These are phyloP conservation scores for Chionis minor DNA, from an alignment of 2,113 vertebrate species.

Conservation along the genomic window DNA sequence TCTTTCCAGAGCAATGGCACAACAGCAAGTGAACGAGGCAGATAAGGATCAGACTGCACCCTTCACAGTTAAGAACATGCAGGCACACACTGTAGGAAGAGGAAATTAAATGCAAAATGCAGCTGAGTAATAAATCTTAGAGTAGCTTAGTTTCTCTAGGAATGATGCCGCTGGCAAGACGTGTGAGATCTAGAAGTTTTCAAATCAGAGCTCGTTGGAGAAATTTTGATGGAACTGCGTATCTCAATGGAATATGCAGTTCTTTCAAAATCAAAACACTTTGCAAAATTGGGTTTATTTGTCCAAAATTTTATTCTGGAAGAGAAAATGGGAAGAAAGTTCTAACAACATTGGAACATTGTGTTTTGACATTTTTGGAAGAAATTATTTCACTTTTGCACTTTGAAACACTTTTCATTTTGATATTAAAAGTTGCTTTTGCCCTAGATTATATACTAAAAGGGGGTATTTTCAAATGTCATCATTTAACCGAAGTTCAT, in stretches of 20 bases:
- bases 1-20: neutral
- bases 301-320: conserved; percentile 30
- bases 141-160: conserved; percentile 54
- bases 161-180: conserved; percentile 55
- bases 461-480: neutral
- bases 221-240: neutral
- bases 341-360: neutral
- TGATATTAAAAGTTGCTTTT: conserved; percentile 4
- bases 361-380: conserved; percentile 16
- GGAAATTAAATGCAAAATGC: conserved; percentile 65
- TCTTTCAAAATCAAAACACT: conserved; percentile 20
- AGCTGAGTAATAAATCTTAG: conserved; percentile 62
- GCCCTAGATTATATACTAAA: neutral
- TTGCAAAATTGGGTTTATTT: neutral
- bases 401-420: conserved; percentile 13
- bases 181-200: conserved; percentile 41
- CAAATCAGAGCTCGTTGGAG: conserved; percentile 1
- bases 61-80: conserved; percentile 36
- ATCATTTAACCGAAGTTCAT: neutral
- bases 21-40: neutral
- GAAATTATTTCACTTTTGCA: neutral
- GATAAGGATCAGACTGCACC: conserved; percentile 57
- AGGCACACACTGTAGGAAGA: conserved; percentile 43
- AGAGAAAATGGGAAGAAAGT: neutral
- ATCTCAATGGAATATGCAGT: neutral